These are phyloP conservation scores for Upupa epops DNA, from an alignment of 2,113 vertebrate genomes.

Conservation along the genomic window DNA sequence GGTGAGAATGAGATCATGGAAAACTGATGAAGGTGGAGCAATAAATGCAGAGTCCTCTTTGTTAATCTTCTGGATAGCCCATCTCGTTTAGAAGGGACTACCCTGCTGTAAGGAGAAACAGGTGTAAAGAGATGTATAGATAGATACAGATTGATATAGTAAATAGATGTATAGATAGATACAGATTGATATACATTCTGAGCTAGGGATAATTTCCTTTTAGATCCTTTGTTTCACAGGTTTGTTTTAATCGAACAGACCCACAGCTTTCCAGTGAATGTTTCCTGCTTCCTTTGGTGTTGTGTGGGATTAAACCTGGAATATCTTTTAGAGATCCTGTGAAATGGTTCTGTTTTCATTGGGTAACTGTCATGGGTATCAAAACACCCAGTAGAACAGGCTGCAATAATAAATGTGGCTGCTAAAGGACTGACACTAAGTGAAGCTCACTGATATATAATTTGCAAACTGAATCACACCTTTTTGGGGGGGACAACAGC, in stretches of 20 bases:
- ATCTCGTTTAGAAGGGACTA: background rate
- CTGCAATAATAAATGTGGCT: conserved; percentile 15
- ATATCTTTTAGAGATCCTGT: background rate
- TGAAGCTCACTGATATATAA: conserved; percentile 15
- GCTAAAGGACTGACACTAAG: background rate
- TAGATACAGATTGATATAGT: too few relatives aligned
- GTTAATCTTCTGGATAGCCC: background rate
- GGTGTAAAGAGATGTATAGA: background rate
- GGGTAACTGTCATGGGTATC: background rate
- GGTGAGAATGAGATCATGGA: background rate
- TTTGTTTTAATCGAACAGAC: background rate
- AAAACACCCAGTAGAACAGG: background rate
- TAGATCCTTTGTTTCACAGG: background rate
- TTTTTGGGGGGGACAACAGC: background rate
- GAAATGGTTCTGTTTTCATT: background rate
- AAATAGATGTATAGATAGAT: too few relatives aligned
- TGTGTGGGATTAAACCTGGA: background rate
- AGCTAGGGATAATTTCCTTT: background rate
- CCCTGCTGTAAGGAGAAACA: background rate
- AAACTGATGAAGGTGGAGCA: background rate
- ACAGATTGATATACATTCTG: background rate
- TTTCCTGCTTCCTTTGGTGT: conserved; percentile 18
- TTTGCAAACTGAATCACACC: conserved; percentile 17
- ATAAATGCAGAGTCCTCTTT: background rate
- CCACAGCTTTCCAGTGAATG: background rate